phyloP scores from a whole-genome alignment of 2,797 vertebrate genomes.

The Scolopax rusticola region DNA sequence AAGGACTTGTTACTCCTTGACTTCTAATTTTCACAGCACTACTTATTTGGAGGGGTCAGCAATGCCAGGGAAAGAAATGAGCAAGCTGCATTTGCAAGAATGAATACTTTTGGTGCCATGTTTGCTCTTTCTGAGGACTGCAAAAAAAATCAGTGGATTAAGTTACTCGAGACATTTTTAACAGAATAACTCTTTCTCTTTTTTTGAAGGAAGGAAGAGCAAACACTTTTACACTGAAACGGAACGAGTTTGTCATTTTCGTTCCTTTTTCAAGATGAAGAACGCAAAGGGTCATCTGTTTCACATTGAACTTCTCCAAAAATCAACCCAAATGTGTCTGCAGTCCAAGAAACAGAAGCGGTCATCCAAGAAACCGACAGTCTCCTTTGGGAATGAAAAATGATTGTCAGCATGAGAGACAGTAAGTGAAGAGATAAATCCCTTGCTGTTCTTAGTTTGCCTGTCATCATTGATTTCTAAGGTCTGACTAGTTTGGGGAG shows the following conservation, averaged over 20 bases:
- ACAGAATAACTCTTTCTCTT: not conserved
- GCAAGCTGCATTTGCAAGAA: not conserved
- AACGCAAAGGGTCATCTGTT: slow-evolving; percentile 10
- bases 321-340: not conserved
- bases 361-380: slow-evolving; percentile 42
- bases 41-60: not conserved
- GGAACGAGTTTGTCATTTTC: not conserved
- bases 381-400: slow-evolving; percentile 49
- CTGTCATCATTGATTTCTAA: slow-evolving; percentile 55
- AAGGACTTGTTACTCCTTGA: not conserved
- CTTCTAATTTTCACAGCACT: not conserved
- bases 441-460: slow-evolving; percentile 6
- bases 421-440: slow-evolving; percentile 9
- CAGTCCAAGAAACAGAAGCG: not conserved
- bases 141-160: not conserved
- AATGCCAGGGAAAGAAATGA: not conserved
- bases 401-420: slow-evolving; percentile 49
- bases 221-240: not conserved
- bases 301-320: slow-evolving; percentile 31
- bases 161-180: not conserved
- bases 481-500: slow-evolving; percentile 1
- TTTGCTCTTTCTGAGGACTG: not conserved
- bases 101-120: not conserved
- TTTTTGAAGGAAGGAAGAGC: not conserved
- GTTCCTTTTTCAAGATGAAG: slow-evolving; percentile 11